A percentile compares a stretch with the other conserved stretches of the same genome.
phyloP scores from a whole-genome alignment of 2,113 vertebrate genomes.

The Oostethus manadensis region DNA sequence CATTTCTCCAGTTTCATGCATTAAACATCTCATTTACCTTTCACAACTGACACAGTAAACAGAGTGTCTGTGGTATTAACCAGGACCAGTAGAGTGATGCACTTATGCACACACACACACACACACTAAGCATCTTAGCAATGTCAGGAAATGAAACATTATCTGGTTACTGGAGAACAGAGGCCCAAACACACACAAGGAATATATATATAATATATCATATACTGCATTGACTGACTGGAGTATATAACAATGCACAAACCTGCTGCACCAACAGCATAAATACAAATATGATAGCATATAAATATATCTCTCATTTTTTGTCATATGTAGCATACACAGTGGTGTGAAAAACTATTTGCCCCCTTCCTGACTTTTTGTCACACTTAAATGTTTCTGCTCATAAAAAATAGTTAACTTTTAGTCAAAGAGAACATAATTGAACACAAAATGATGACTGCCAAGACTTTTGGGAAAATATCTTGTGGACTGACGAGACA shows the following conservation, averaged over 20 bases:
- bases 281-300: too few relatives aligned
- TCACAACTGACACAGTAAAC: neutral
- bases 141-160: slow-evolving; percentile 52
- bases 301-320: too few relatives aligned
- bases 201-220: slow-evolving; percentile 52
- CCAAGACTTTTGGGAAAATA: too few relatives aligned
- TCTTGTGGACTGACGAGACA: too few relatives aligned
- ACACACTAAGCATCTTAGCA: slow-evolving; percentile 37
- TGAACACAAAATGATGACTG: too few relatives aligned
- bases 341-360: too few relatives aligned
- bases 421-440: too few relatives aligned
- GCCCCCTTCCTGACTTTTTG: too few relatives aligned
- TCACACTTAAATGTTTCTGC: too few relatives aligned
- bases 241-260: neutral
- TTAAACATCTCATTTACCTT: neutral
- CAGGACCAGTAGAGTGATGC: slow-evolving; percentile 17
- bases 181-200: slow-evolving; percentile 36
- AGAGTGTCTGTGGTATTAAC: neutral
- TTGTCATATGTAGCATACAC: too few relatives aligned
- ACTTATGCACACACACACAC: slow-evolving; percentile 2
- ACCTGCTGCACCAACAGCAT: slow-evolving; percentile 8
- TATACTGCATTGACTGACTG: neutral
- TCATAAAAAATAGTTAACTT: too few relatives aligned
- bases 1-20: slow-evolving; percentile 1
- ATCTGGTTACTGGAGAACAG: slow-evolving; percentile 31